Conservation (phyloP, 1,140 invertebrate genomes). For the Drosophila tsacasi region DNA sequence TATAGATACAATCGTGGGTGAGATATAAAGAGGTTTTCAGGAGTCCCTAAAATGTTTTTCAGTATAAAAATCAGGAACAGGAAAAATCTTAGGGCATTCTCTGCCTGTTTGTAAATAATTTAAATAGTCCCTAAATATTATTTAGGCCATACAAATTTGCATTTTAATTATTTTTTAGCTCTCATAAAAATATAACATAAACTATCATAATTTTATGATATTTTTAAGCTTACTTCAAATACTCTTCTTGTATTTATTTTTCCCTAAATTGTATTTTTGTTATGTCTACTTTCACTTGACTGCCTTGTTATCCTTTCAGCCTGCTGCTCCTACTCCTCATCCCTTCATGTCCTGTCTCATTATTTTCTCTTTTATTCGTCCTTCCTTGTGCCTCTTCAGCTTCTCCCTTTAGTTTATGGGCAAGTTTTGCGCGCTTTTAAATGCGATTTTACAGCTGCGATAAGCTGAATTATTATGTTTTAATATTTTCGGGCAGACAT, state of each 20-base stretch:
- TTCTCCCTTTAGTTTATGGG: constrained; percentile 33
- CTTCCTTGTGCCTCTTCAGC: neutral
- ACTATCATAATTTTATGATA: neutral
- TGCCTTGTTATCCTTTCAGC: constrained; percentile 37
- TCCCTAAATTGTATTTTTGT: constrained; percentile 10
- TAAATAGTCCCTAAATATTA: neutral
- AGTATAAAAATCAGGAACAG: no score
- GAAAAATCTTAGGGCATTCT: no score
- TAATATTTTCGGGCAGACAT: constrained; percentile 72
- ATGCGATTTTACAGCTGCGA: constrained; percentile 74
- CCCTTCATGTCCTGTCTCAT: constrained; percentile 29
- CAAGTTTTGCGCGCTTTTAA: constrained; percentile 59
- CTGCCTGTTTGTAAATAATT: no score
- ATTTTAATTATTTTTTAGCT: neutral
- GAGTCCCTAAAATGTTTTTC: neutral
- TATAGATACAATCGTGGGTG: neutral
- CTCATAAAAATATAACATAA: neutral
- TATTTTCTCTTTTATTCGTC: constrained; percentile 20
- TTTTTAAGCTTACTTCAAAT: neutral
- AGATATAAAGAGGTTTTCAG: neutral
- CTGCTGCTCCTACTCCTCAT: neutral
- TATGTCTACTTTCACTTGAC: constrained; percentile 49
- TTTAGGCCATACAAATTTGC: neutral
- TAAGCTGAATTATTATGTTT: constrained; percentile 78
- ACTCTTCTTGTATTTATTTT: neutral